phyloP scores from a whole-genome alignment of 2,113 vertebrate genomes.

The Osmerus eperlanus region DNA sequence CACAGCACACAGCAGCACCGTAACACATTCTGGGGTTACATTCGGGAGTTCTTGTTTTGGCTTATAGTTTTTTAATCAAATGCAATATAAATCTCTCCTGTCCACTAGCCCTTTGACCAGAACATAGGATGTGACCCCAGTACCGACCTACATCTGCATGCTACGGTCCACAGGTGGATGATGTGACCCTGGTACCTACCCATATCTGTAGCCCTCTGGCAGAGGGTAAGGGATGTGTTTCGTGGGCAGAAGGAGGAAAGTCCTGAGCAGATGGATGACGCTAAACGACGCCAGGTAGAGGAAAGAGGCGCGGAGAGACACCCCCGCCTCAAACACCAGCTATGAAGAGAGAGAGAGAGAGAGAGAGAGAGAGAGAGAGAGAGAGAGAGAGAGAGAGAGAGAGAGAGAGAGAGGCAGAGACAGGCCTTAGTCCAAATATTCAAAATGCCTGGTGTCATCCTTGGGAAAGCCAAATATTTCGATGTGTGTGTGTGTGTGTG shows the following conservation, averaged over 20 bases:
- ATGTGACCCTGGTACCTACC: background rate
- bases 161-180: background rate
- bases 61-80: too few relatives aligned
- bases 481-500: background rate
- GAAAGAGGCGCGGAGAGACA: slow-evolving; percentile 77
- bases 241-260: slow-evolving; percentile 83
- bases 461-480: background rate
- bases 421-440: background rate
- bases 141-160: background rate
- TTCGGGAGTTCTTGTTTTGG: too few relatives aligned
- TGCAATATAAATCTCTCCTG: too few relatives aligned
- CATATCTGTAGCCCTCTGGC: background rate
- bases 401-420: background rate
- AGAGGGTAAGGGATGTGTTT: slow-evolving; percentile 80
- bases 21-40: background rate
- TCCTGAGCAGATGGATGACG: slow-evolving; percentile 77
- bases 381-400: background rate
- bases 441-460: background rate
- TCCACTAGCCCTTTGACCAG: too few relatives aligned
- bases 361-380: slow-evolving; percentile 1
- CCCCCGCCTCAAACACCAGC: slow-evolving; percentile 75
- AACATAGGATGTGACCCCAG: background rate
- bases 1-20: background rate
- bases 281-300: slow-evolving; percentile 81
- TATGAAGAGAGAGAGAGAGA: slow-evolving; percentile 41